Evolutionary conservation across 2,797 vertebrate species (phyloP), one percentile per base, ranked within the genome.

Genomic region (Fratercula arctica): DNA sequence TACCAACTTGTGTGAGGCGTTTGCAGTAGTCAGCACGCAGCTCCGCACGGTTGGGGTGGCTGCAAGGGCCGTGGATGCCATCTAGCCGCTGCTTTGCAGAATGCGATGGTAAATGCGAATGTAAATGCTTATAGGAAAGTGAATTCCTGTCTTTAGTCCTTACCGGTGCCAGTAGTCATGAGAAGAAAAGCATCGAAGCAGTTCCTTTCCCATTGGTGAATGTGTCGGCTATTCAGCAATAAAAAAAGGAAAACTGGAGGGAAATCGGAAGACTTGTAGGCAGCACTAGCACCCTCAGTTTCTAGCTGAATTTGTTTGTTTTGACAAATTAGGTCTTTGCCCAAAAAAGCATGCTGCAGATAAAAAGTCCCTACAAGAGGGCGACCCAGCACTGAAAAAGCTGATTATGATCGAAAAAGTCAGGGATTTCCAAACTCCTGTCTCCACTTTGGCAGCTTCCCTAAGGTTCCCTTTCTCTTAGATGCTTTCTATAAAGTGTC

Each of bases 191-290:
- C 66, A 7, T 2, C 0, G 45, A 8, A 46, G 78, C 41, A 21
- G 43, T 45, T n/a, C 43, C 59, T 78, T 60, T 80, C 74, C 50
- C 24, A 0, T 14, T 10, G 51, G 60, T 80, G 88, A 83, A 46
- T 77, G 67, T 75, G 26, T 53, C 19, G 5, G 48, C 53, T 79
- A 2, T 57, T 92, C n/a, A 93, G 95, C 94, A 95, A 91, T 93
- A 93, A 91, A 51, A 68, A 80, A 74, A 85, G 15, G 23, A 56
- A 51, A 50, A 12, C 21, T 39, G 66, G 41, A 64, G 84, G 72
- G 19, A 68, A 13, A 21, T 11, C 1, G 1, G 41, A 74, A 53
- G 39, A 60, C 13, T 80, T 39, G 37, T 41, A 43, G 45, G 60
- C 37, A 69, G 83, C 51, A 9, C 31, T 20, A 39, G 66, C 51